Base-by-base conservation (phyloP, 2,113 vertebrate genomes). In the Coptodon bakossiorum region DNA sequence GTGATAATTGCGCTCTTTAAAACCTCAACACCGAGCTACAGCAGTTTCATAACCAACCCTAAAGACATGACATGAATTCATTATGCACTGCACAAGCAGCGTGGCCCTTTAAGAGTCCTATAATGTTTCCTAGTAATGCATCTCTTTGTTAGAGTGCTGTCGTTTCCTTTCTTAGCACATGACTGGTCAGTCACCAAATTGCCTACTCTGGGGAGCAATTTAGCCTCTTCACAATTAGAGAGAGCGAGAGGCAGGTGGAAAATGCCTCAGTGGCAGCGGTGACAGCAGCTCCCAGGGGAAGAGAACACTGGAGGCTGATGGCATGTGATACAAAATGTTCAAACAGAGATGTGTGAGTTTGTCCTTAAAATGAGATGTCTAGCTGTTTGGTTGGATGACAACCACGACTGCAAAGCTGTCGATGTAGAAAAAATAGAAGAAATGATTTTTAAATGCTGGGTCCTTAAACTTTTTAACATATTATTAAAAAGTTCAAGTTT, bases 121-220 rank as follows among this genome's bases (percentile, higher is more conserved):
- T 87, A 73, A 79, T 24, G 56, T 79, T 34, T 83, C 63, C 8
- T 6, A 8, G 19, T 88, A 76, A 86, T 53, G 14, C 27, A 40
- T 80, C 78, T 87, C 66, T 86, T 84, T 87, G 88, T 89, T 59
- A 7, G 81, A 82, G 78, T 16, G 6, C 36, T 14, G 27, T n/a
- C 3, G 3, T 48, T 80, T 91, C 66, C 48, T 91, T 88, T 78
- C 34, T 84, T 22, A 84, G 45, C 81, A 61, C 80, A 85, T 40
- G 79, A 84, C 40, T 53, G 84, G 86, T 86, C 89, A 22, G 66
- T 87, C 89, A 73, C 59, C 79, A 84, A 83, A 92, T 90, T 91
- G 82, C 78, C 76, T 84, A 27, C 87, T 86, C 89, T 54, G 63
- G 87, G 85, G 85, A 88, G 57, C 84, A 90, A 89, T 94, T 90